phyloP scores from a whole-genome alignment of 1,140 invertebrate species.

The Brachionus manjavacas region DNA sequence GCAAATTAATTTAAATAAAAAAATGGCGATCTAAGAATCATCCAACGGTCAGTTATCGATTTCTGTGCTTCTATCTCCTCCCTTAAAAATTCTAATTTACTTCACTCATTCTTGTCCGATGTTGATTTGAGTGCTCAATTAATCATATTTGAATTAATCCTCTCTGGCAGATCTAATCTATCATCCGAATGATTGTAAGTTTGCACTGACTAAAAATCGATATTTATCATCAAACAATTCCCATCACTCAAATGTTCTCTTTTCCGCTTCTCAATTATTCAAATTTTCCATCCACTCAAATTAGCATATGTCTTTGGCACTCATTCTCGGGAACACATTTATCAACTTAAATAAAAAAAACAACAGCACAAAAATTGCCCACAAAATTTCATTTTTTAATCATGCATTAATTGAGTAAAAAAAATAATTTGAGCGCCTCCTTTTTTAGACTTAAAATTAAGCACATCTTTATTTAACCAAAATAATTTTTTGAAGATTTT shows the following conservation, averaged over 20 bases:
- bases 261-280: neutral
- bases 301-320: neutral
- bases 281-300: neutral
- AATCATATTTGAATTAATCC: slow-evolving; percentile 5
- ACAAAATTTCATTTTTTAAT: too few relatives aligned
- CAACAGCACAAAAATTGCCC: too few relatives aligned
- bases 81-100: neutral
- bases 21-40: neutral
- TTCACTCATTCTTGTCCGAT: neutral
- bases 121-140: neutral
- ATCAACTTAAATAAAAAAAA: neutral
- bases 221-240: neutral
- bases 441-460: too few relatives aligned
- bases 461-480: too few relatives aligned
- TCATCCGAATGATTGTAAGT: neutral
- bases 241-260: neutral
- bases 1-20: neutral
- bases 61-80: neutral
- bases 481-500: too few relatives aligned
- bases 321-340: neutral
- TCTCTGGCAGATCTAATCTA: neutral
- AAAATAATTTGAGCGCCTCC: too few relatives aligned
- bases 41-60: neutral
- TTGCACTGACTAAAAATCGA: neutral
- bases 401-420: too few relatives aligned